Base-by-base conservation (phyloP, 2,888 invertebrate genomes). In the Sinotaia quadrata region DNA sequence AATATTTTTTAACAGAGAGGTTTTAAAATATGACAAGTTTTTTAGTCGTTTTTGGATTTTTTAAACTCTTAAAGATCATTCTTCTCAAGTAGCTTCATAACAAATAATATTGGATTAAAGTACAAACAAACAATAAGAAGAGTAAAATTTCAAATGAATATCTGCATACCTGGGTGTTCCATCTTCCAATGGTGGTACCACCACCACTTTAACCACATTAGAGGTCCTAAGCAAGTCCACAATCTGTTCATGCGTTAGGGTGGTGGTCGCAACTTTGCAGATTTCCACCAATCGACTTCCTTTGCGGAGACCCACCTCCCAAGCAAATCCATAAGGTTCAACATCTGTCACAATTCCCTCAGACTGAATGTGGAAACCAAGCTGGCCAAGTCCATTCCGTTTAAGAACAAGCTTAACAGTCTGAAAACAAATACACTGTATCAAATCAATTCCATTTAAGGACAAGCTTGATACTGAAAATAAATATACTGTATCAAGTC, bases 261-360 rank as follows among this genome's bases (percentile, higher is more conserved):
- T 96, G 4, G 94, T 93, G 34, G 96, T 94, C 36, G 95, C 95
- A 29, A 95, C 93, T 87, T 94, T 94, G 84, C 95, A 95, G 80
- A 95, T 94, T 89, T 98, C 97, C 2, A 97, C 95, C 75, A 98
- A 91, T 21, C 97, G 91, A 61, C 94, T 94, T 70, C 96, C 96
- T 86, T 95, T 95, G 57, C 94, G 90, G 57, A 98, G 91, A n/a
- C 97, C 97, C 2, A 95, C 94, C 76, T 89, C 88, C 87, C 89
- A 90, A 41, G 90, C 90, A 75, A 88, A 86, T 44, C 90, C 89
- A 74, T 88, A 88, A 72, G 86, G 91, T 86, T 96, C 96, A n/a
- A 97, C 96, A 82, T 96, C 94, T 3, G 96, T 96, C 36, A 97
- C 95, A 31, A 97, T 92, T 3, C 97, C 97, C 61, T 96, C 96